Percentiles rank a stretch among this genome's conserved stretches.
These are phyloP conservation scores for Balaeniceps rex DNA, from an alignment of 2,113 vertebrate genomes.

Conservation along the genomic window DNA sequence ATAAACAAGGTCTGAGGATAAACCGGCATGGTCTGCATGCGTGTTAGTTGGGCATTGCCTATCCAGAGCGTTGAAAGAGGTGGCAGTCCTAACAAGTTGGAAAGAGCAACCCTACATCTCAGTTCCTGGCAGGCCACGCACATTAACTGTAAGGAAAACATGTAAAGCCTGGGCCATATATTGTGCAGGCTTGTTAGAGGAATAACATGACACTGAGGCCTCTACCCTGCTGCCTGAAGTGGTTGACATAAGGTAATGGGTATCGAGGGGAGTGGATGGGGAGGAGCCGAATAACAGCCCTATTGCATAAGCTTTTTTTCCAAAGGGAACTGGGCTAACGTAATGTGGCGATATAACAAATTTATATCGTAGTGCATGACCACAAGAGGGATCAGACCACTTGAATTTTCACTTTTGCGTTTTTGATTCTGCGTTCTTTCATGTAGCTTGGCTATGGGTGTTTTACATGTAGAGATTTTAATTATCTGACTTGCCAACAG, in stretches of 20 bases:
- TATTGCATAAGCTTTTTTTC: neutral
- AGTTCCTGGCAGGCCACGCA: neutral
- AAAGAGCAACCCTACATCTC: neutral
- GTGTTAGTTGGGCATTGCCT: neutral
- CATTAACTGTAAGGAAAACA: neutral
- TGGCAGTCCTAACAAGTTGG: neutral
- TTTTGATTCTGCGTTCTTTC: neutral
- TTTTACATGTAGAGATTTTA: neutral
- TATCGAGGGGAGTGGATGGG: neutral
- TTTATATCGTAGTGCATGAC: neutral
- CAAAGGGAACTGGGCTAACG: neutral
- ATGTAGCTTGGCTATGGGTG: neutral
- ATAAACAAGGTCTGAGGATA: conserved; percentile 14
- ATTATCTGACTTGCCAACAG: neutral
- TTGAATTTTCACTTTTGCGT: neutral
- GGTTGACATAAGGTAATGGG: neutral
- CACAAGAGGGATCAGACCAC: conserved; percentile 19
- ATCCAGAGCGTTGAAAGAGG: neutral
- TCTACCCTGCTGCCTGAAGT: neutral
- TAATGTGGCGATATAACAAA: neutral
- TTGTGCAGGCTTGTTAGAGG: neutral
- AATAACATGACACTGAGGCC: neutral
- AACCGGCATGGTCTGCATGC: neutral
- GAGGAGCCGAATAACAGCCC: neutral
- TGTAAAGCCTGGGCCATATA: rapidly evolving